Percentiles rank a stretch among this genome's conserved stretches.
Evolutionary conservation across 2,888 invertebrate genomes (phyloP).

Genomic region (Lasioglossum lativentre): DNA sequence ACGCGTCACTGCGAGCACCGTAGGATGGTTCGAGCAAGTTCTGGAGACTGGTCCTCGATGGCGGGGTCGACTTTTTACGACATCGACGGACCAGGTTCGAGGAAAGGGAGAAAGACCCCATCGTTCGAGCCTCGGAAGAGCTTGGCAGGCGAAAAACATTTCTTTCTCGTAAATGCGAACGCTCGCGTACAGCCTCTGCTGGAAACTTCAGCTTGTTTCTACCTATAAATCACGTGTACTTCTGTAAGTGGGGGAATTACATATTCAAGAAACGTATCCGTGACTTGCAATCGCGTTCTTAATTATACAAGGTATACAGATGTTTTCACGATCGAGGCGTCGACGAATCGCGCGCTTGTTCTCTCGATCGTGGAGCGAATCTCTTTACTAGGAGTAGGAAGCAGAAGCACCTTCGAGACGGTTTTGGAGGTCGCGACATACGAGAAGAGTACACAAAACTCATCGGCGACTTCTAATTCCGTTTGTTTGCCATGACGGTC

Average conservation of each 20-base stretch:
- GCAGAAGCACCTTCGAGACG: background rate
- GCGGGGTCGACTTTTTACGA: conserved; percentile 34
- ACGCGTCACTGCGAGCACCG: background rate
- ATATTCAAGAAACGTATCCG: background rate
- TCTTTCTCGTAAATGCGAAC: background rate
- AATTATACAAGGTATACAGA: background rate
- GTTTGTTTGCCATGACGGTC: background rate
- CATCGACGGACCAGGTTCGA: background rate
- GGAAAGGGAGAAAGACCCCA: background rate
- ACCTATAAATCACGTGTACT: background rate
- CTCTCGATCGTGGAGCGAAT: background rate
- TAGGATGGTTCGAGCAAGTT: conserved; percentile 12
- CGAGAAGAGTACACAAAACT: background rate
- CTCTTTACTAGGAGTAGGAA: background rate
- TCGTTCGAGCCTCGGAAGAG: background rate
- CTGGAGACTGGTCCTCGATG: background rate
- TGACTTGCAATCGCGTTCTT: background rate
- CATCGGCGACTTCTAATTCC: background rate
- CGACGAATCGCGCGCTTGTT: background rate
- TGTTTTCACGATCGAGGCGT: background rate
- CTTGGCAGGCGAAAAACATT: background rate
- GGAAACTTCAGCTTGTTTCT: background rate
- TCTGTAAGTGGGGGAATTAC: no score
- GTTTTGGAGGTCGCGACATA: no score
- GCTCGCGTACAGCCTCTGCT: no score